Conservation (phyloP, 2,113 vertebrate genomes). For the Tor tambroides region DNA sequence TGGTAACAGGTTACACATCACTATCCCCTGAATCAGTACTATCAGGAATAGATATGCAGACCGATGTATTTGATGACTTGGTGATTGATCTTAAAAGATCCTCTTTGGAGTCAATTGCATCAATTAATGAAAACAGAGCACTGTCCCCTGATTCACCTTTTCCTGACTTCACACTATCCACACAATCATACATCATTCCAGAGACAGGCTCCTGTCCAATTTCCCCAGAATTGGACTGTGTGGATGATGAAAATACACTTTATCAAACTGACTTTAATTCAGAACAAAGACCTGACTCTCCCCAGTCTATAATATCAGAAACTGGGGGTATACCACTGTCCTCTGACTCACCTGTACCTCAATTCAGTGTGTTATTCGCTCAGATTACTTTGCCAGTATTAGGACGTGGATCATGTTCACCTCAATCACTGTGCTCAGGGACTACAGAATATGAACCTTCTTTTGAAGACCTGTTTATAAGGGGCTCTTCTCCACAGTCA, state of each 20-base stretch:
- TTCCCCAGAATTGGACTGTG: constrained; percentile 62
- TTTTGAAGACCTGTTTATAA: constrained; percentile 1
- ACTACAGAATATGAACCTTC: background rate
- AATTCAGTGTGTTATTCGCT: background rate
- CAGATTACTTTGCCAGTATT: background rate
- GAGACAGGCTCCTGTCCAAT: constrained; percentile 54
- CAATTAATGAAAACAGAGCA: constrained; percentile 55
- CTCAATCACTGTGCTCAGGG: constrained; percentile 40
- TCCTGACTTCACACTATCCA: constrained; percentile 35
- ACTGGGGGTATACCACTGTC: background rate
- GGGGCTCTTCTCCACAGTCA: constrained; percentile 15
- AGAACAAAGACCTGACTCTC: constrained; percentile 58
- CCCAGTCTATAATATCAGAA: constrained; percentile 45
- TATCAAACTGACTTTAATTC: constrained; percentile 51
- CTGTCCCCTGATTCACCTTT: constrained; percentile 61
- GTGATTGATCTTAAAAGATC: background rate
- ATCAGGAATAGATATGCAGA: constrained; percentile 57
- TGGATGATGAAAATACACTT: constrained; percentile 60
- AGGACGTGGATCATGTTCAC: constrained; percentile 35
- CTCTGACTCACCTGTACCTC: constrained; percentile 33
- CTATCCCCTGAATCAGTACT: constrained; percentile 54
- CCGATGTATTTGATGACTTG: constrained; percentile 20
- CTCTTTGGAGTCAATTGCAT: constrained; percentile 56
- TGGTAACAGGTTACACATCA: constrained; percentile 18
- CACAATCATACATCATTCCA: constrained; percentile 48